These are phyloP conservation scores for Andricus curvator DNA, from an alignment of 2,888 invertebrate species.

Conservation along the genomic window DNA sequence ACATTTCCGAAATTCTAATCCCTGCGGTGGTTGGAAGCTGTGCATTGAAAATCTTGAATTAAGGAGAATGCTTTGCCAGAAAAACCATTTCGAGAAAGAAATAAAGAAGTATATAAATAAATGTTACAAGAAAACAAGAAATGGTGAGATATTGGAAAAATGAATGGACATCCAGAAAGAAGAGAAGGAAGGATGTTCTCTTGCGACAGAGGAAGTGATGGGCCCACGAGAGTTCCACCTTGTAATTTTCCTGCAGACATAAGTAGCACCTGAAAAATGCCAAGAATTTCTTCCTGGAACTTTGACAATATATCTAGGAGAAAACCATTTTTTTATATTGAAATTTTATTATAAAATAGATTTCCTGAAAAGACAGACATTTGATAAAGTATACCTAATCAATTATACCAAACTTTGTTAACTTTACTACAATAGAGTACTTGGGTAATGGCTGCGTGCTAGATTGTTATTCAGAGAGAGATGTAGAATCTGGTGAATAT, in stretches of 20 bases:
- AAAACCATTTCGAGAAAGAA: background rate
- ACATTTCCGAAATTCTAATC: background rate
- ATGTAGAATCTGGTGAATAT: background rate
- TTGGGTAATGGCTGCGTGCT: background rate
- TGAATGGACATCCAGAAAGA: background rate
- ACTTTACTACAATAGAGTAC: background rate
- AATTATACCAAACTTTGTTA: background rate
- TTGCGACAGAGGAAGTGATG: background rate
- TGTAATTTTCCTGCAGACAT: background rate
- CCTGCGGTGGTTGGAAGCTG: too few species aligned
- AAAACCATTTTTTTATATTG: background rate
- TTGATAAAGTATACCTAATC: background rate
- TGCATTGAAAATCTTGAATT: background rate
- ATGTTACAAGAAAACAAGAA: background rate
- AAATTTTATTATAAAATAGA: background rate
- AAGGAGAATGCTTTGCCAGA: too few species aligned
- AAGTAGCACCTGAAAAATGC: background rate
- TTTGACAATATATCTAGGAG: background rate
- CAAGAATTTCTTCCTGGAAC: background rate
- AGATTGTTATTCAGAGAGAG: background rate
- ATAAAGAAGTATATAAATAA: background rate
- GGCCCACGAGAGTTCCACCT: background rate
- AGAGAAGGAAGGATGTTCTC: background rate
- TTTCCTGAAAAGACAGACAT: background rate
- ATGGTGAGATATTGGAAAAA: background rate